phyloP scores from a whole-genome alignment of 2,888 invertebrate species.

The Ornithoptera priamus region DNA sequence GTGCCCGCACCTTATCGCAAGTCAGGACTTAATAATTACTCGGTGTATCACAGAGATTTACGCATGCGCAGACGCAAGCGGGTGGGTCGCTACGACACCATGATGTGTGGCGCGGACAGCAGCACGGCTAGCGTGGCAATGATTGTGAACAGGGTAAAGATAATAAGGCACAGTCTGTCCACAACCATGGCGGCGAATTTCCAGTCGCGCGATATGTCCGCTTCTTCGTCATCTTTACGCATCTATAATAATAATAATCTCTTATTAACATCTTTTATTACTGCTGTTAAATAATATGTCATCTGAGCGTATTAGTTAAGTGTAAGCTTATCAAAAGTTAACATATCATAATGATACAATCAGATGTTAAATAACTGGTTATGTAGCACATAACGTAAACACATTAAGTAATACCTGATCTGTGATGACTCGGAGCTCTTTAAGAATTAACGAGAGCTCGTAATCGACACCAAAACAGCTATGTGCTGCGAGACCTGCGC shows the following conservation, averaged over 20 bases:
- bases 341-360: too few species aligned
- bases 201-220: conserved; percentile 98
- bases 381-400: too few species aligned
- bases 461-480: conserved; percentile 95
- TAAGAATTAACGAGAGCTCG: conserved; percentile 96
- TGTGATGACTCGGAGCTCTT: conserved; percentile 96
- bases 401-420: conserved; percentile 81
- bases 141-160: conserved; percentile 99
- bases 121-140: conserved; percentile 98
- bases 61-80: conserved; percentile 75
- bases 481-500: conserved; percentile 88
- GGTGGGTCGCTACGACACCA: conserved; percentile 89
- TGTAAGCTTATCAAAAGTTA: too few species aligned
- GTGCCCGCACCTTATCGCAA: conserved; percentile 72
- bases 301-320: too few species aligned
- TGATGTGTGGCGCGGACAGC: conserved; percentile 97
- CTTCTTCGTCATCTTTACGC: conserved; percentile 96
- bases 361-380: too few species aligned
- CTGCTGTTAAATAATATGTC: too few species aligned
- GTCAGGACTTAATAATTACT: conserved; percentile 85
- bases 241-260: conserved; percentile 80
- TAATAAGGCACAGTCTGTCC: conserved; percentile 99
- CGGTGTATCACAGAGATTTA: conserved; percentile 85
- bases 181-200: conserved; percentile 99
- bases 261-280: not conserved